Evolutionary conservation across 2,797 vertebrate species (phyloP).

Genomic region (Xyrichtys novacula): DNA sequence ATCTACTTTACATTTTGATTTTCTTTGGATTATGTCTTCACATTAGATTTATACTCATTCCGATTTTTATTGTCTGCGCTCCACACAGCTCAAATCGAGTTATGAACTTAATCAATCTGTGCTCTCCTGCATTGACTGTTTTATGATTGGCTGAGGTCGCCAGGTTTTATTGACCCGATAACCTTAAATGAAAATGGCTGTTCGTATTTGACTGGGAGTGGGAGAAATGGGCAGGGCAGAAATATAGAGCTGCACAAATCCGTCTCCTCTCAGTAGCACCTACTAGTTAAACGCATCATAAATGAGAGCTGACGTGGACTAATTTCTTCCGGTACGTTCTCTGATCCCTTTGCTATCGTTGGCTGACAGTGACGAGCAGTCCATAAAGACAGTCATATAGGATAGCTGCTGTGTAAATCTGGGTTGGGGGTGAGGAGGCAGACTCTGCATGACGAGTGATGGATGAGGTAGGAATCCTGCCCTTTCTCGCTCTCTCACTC

Average conservation of each 20-base stretch:
- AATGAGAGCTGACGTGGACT: slow-evolving; percentile 77
- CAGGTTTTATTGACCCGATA: slow-evolving; percentile 83
- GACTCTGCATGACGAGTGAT: slow-evolving; percentile 66
- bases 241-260: slow-evolving; percentile 49
- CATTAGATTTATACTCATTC: slow-evolving; percentile 80
- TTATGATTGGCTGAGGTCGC: slow-evolving; percentile 84
- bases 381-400: slow-evolving; percentile 65
- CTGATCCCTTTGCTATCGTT: slow-evolving; percentile 56
- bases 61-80: slow-evolving; percentile 76
- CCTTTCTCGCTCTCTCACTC: slow-evolving; percentile 58
- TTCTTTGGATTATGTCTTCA: slow-evolving; percentile 76
- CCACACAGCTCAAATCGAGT: slow-evolving; percentile 78
- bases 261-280: slow-evolving; percentile 52
- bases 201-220: slow-evolving; percentile 56
- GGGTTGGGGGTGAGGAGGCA: slow-evolving; percentile 51
- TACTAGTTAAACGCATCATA: slow-evolving; percentile 76
- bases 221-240: slow-evolving; percentile 51
- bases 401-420: slow-evolving; percentile 60
- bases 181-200: slow-evolving; percentile 79
- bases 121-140: slow-evolving; percentile 75
- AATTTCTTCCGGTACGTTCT: slow-evolving; percentile 78
- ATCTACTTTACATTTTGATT: slow-evolving; percentile 82
- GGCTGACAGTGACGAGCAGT: slow-evolving; percentile 52
- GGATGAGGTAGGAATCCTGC: slow-evolving; percentile 73
- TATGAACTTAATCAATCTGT: slow-evolving; percentile 83